These are phyloP conservation scores for Nomada fabriciana DNA, from an alignment of 2,888 invertebrate genomes.

Conservation along the genomic window DNA sequence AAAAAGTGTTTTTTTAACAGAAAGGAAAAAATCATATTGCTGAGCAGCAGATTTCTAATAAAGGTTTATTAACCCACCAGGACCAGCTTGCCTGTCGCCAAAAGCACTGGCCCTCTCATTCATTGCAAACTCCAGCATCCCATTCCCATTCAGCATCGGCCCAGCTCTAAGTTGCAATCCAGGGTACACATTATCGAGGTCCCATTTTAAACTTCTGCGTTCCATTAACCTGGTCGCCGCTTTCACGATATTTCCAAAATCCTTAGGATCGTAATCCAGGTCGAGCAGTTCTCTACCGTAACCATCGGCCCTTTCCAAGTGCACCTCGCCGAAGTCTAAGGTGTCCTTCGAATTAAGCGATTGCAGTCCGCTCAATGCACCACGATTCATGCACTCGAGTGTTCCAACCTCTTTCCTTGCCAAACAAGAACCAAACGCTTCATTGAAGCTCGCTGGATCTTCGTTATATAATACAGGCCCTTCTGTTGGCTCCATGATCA, in stretches of 20 bases:
- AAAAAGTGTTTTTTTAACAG: too few species aligned
- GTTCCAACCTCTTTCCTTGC: constrained; percentile 74
- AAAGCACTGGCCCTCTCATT: constrained; percentile 85
- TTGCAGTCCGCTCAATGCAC: constrained; percentile 88
- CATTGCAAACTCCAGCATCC: constrained; percentile 90
- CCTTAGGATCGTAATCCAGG: constrained; percentile 90
- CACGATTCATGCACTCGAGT: constrained; percentile 89
- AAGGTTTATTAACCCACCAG: constrained; percentile 84
- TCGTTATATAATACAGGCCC: constrained; percentile 63
- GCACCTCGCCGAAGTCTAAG: constrained; percentile 88
- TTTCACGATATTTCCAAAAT: constrained; percentile 87
- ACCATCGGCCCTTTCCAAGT: constrained; percentile 87
- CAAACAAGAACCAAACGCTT: constrained; percentile 76
- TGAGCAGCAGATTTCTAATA: not conserved
- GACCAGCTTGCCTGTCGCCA: constrained; percentile 87
- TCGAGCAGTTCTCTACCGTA: constrained; percentile 88
- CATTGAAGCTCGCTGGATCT: constrained; percentile 72
- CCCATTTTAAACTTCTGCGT: constrained; percentile 90
- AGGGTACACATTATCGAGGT: constrained; percentile 90
- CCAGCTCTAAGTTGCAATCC: constrained; percentile 91
- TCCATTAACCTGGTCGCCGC: constrained; percentile 86
- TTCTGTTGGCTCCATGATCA: constrained; percentile 78
- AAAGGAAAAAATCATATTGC: too few species aligned
- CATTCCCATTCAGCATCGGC: constrained; percentile 89
- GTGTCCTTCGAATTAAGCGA: constrained; percentile 88